phyloP scores from a whole-genome alignment of 35 echinoderm and acorn worm species.

The Nesometra sesokonis region DNA sequence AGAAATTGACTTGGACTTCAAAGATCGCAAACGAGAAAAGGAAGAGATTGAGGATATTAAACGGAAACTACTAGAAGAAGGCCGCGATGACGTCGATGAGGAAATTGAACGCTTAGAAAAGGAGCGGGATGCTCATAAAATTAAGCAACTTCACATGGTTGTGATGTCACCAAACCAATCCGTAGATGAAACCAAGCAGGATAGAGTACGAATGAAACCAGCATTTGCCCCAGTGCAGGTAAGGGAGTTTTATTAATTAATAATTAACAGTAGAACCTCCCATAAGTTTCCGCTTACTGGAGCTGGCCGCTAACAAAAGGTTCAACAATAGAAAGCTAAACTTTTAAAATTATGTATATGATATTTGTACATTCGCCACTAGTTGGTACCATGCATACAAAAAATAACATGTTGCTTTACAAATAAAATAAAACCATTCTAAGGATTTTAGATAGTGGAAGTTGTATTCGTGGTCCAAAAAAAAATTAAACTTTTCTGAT shows the following conservation, averaged over 20 bases:
- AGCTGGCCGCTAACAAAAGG: too few relatives aligned
- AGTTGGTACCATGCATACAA: too few relatives aligned
- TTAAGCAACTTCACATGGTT: conserved; percentile 40
- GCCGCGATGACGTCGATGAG: conserved; percentile 64
- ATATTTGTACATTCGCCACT: too few relatives aligned
- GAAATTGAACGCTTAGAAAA: conserved; percentile 83
- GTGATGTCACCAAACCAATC: conserved; percentile 16
- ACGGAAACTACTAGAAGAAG: conserved; percentile 70
- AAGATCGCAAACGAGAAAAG: conserved; percentile 72
- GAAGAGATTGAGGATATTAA: conserved; percentile 95
- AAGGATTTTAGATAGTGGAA: too few relatives aligned
- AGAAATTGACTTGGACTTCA: conserved; percentile 76
- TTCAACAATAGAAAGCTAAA: too few relatives aligned
- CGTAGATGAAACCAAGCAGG: conserved; percentile 53
- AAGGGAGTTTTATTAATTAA: background rate
- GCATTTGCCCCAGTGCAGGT: conserved; percentile 34
- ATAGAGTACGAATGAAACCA: conserved; percentile 46
- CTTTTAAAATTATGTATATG: too few relatives aligned
- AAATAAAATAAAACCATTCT: too few relatives aligned
- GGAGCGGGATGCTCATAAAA: conserved; percentile 74
- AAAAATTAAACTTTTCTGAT: too few relatives aligned
- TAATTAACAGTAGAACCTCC: too few relatives aligned
- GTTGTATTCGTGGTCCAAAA: too few relatives aligned
- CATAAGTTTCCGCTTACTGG: too few relatives aligned
- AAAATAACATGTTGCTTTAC: too few relatives aligned